Evolutionary conservation across 2,113 vertebrate species (phyloP).

Genomic region (Arvicanthis niloticus): DNA sequence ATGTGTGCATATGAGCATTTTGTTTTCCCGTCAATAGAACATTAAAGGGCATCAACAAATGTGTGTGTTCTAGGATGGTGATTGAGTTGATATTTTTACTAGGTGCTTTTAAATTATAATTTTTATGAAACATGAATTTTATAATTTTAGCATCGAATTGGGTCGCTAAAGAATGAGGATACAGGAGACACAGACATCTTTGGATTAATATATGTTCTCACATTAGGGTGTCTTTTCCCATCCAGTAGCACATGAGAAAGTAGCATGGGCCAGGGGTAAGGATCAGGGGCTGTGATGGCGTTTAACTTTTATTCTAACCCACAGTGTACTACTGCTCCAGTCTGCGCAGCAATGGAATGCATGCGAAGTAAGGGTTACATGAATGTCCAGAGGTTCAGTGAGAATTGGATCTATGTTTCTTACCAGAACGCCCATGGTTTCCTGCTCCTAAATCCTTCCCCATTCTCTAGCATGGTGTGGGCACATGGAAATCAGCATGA

Average conservation of each 20-base stretch:
- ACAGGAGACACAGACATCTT: neutral
- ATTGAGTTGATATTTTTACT: neutral
- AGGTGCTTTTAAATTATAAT: neutral
- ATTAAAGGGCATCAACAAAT: neutral
- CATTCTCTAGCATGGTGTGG: neutral
- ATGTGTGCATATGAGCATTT: no score
- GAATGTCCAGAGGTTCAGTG: neutral
- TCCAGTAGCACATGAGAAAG: neutral
- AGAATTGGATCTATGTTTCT: neutral
- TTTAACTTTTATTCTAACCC: neutral
- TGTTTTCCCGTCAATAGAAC: no score
- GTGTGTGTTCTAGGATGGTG: neutral
- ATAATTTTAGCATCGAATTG: neutral
- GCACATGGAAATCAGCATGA: neutral
- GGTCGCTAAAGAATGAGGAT: neutral
- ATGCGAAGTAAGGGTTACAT: neutral
- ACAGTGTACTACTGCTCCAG: neutral
- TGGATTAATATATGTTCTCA: neutral
- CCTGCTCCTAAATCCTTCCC: neutral
- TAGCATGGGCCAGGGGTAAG: neutral
- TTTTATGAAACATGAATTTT: neutral
- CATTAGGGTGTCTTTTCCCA: neutral
- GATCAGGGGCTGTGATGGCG: neutral
- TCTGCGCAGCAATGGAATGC: neutral
- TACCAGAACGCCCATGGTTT: neutral